Conservation (phyloP, 2,888 invertebrate species). For the Ectobius pallidus region DNA sequence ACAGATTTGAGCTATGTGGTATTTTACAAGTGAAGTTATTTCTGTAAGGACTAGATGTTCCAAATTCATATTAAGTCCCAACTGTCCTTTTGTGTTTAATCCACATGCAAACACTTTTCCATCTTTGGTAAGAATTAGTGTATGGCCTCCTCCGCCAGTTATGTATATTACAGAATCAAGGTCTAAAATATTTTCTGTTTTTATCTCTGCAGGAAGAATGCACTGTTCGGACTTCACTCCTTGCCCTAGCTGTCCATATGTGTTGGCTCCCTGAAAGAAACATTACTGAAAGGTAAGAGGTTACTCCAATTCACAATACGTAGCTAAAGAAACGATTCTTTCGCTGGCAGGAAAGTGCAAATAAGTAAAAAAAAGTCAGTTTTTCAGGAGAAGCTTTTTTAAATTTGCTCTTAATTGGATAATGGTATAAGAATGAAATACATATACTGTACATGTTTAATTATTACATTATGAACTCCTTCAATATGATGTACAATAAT, state of each 20-base stretch:
- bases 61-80: conserved; percentile 57
- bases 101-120: conserved; percentile 79
- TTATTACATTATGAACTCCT: no score
- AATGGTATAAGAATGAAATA: no score
- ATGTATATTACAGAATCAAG: conserved; percentile 65
- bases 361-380: no score
- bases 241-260: conserved; percentile 79
- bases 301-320: no score
- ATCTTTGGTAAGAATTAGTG: conserved; percentile 67
- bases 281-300: no score
- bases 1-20: conserved; percentile 65
- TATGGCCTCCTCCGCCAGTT: conserved; percentile 79
- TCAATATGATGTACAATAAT: no score
- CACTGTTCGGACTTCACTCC: conserved; percentile 71
- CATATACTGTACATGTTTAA: no score
- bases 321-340: no score
- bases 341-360: no score
- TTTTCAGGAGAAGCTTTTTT: no score
- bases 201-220: conserved; percentile 56
- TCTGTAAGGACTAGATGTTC: conserved; percentile 43
- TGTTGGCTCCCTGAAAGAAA: conserved; percentile 75
- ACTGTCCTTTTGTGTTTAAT: conserved; percentile 77
- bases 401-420: neutral
- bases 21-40: conserved; percentile 50
- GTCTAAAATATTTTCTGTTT: conserved; percentile 54